These are phyloP conservation scores for human (Homo sapiens) DNA, from an alignment of 2,113 vertebrate species.

Conservation along the genomic window GRCh38 chr1:118530001-118530500, in stretches of 20 bases:
- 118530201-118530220: background rate
- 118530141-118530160: background rate
- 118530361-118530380: background rate
- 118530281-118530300: background rate
- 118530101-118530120: background rate
- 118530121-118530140: background rate
- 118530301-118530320: background rate
- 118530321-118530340: constrained; percentile 13
- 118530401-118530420: background rate
- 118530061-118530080: background rate
- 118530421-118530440: background rate
- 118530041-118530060: background rate
- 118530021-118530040: background rate
- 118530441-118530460: background rate
- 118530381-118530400: background rate
- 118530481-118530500: background rate
- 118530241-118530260: background rate
- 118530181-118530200: background rate
- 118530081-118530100: background rate
- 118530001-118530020: background rate
- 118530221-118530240: background rate
- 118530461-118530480: background rate
- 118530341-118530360: background rate
- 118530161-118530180: background rate
- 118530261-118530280: background rate